Evolutionary conservation across 2,113 vertebrate genomes (phyloP).

Genomic region (Centropus bengalensis): DNA sequence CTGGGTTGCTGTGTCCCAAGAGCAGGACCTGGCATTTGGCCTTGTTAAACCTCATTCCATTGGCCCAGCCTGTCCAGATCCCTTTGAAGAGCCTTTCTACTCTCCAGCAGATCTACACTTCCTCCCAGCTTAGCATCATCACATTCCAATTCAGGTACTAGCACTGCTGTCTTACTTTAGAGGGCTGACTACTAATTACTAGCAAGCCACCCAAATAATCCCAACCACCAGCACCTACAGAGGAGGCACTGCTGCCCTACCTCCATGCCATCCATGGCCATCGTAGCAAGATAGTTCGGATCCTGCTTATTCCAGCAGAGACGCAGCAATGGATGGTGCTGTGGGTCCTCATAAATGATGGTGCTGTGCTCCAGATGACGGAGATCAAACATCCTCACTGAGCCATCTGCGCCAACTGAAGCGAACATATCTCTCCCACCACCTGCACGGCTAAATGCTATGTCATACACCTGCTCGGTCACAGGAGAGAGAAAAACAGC

Average conservation of each 20-base stretch:
- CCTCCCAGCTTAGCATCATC: too few species aligned
- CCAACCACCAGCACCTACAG: rapidly evolving
- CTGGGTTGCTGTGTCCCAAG: too few species aligned
- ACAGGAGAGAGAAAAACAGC: neutral
- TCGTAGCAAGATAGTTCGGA: conserved; percentile 97
- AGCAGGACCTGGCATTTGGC: too few species aligned
- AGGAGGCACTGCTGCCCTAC: conserved; percentile 61
- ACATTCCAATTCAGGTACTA: neutral
- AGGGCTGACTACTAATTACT: neutral
- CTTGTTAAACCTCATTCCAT: too few species aligned
- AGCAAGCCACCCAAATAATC: neutral
- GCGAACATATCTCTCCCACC: conserved; percentile 98
- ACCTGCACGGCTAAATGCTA: conserved; percentile 96
- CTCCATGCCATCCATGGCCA: conserved; percentile 99
- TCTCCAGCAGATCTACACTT: too few species aligned
- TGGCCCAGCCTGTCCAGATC: too few species aligned
- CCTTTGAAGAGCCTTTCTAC: too few species aligned
- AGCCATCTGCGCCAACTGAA: conserved; percentile 95
- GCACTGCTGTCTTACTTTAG: neutral
- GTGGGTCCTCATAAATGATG: conserved; percentile 98
- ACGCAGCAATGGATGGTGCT: conserved; percentile 95
- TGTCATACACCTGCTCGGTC: conserved; percentile 92
- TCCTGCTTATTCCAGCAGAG: conserved; percentile 99
- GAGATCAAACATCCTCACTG: conserved; percentile 96
- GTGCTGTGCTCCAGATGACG: conserved; percentile 98